Base-by-base conservation (phyloP, 2,888 invertebrate genomes). In the Cephus pygmeus region DNA sequence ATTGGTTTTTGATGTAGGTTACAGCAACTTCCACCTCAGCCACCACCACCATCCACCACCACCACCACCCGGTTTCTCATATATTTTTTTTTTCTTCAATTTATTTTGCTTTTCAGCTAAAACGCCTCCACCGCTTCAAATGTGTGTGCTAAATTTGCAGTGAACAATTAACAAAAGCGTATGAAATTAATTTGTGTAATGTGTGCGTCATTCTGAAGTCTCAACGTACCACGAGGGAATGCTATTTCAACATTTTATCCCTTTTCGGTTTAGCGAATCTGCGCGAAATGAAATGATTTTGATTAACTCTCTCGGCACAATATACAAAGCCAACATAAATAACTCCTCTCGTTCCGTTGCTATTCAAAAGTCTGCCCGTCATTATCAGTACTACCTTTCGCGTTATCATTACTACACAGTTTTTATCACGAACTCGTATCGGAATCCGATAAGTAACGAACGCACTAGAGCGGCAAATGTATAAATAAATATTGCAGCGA, bases 1-100 rank as follows among this genome's bases (percentile, higher is more conserved):
- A 56, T 56, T 56, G 56, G 56, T 56, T 3, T 56, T 56, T 56
- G 56, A 56, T 23, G 56, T 23, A 56, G 23, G 23, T 56, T 56
- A 56, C 56, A 82, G 79, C 85, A 86, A 87, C 86, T 85, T 87
- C 87, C 87, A 88, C 85, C 85, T 85, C 81, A 87, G 87, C 85
- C 84, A 84, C 82, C 85, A 87, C 84, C 85, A 86, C 83, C 73
- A 34, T 23, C 30, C 30, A 23, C 30, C 71, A 68, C 69, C 69
- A 56, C 75, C 73, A 76, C 68, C 75, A 33, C 30, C 71, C 34
- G 1, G 11, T 33, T 34, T 73, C 11, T 40, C 56, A 69, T 69
- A 69, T 12, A n/a, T 23, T 75, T 4, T 30, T 12, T 75, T 12
- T 30, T 23, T 36, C 31, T 75, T 69, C 33, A n/a, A 15, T 56